Conservation (phyloP, 2,888 invertebrate species). For the Chaetogeoica ovagalla region DNA sequence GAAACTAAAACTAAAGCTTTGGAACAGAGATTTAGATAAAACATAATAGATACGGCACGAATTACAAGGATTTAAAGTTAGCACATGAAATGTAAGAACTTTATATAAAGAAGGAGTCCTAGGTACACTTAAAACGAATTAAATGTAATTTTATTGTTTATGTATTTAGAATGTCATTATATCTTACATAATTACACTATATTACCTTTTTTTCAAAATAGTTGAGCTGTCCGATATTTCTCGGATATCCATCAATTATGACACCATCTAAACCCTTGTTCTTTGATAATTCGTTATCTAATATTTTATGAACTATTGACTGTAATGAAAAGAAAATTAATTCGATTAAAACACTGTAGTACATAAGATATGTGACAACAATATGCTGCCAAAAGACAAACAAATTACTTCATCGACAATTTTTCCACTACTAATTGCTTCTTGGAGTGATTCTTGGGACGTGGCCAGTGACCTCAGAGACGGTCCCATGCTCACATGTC, state of each 20-base stretch:
- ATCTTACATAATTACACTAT: not conserved
- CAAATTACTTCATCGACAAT: slow-evolving; percentile 67
- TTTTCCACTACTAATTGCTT: slow-evolving; percentile 77
- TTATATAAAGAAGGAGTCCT: not conserved
- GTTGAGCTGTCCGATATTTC: slow-evolving; percentile 84
- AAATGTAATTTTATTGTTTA: not conserved
- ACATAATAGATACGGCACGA: not conserved
- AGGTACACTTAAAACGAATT: no score
- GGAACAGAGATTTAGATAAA: slow-evolving; percentile 15
- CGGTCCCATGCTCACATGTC: slow-evolving; percentile 78
- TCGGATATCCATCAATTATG: slow-evolving; percentile 91
- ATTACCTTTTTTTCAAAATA: slow-evolving; percentile 86
- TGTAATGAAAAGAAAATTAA: slow-evolving; percentile 24
- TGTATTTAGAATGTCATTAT: not conserved
- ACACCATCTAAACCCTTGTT: slow-evolving; percentile 73
- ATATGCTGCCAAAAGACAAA: not conserved
- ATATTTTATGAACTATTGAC: slow-evolving; percentile 75
- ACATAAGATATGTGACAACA: not conserved
- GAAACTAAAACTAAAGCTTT: not conserved
- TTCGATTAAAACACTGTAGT: not conserved
- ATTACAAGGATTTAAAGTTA: slow-evolving; percentile 1
- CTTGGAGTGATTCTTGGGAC: slow-evolving; percentile 64
- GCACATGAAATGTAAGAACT: not conserved
- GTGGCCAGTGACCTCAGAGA: slow-evolving; percentile 73
- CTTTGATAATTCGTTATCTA: slow-evolving; percentile 70